A percentile compares a stretch with the other conserved stretches of the same genome.
Evolutionary conservation across 2,113 vertebrate species (phyloP).

Genomic region (Carettochelys insculpta): DNA sequence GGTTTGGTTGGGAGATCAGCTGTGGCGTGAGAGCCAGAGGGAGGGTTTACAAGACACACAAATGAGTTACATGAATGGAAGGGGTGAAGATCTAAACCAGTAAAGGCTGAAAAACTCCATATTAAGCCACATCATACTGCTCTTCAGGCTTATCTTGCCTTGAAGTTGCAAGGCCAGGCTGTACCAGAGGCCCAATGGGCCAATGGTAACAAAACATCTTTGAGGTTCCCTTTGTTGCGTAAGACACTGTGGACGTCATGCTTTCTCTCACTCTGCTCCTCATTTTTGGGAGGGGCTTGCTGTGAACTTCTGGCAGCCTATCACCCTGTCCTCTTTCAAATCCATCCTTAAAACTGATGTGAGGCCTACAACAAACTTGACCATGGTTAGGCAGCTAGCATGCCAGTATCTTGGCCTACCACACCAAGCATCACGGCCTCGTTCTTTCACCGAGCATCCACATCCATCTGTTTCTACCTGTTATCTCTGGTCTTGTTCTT

Average conservation of each 20-base stretch:
- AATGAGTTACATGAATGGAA: conserved; percentile 6
- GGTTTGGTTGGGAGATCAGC: background rate
- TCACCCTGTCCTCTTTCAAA: background rate
- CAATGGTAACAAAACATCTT: background rate
- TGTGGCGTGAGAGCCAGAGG: background rate
- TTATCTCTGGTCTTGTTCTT: background rate
- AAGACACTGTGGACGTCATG: rapidly evolving
- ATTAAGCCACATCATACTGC: background rate
- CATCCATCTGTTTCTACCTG: rapidly evolving
- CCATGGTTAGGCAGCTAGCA: background rate
- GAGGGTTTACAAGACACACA: too few species aligned
- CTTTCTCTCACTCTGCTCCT: background rate
- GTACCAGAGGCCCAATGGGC: background rate
- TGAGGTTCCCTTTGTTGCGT: background rate
- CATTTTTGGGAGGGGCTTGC: background rate
- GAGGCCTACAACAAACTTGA: background rate
- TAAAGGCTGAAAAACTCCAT: conserved; percentile 39
- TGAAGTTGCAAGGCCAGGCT: background rate
- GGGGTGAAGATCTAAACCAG: conserved; percentile 15
- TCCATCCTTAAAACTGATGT: rapidly evolving
- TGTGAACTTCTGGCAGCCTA: background rate
- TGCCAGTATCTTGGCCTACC: background rate
- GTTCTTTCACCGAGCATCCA: background rate
- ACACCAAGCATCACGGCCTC: rapidly evolving
- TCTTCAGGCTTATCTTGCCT: conserved; percentile 17